A percentile compares a stretch with the other conserved stretches of the same genome.
Conservation (phyloP, 1,140 invertebrate genomes). For the Aphaenogaster rudis region DNA sequence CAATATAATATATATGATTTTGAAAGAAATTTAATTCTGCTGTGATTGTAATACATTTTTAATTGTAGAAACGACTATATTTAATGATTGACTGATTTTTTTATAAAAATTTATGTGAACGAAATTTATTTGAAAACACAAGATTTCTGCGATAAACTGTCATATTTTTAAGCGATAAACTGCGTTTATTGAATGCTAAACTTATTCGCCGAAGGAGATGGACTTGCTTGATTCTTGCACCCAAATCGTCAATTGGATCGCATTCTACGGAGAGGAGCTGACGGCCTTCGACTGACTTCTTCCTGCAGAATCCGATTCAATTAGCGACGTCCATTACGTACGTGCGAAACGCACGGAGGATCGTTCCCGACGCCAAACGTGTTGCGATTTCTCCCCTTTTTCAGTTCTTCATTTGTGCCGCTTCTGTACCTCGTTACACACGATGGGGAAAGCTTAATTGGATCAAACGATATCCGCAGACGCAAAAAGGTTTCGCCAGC, state of each 20-base stretch:
- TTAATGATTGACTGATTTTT: neutral
- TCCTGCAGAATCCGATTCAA: constrained; percentile 30
- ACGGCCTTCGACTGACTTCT: constrained; percentile 20
- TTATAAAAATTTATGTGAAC: neutral
- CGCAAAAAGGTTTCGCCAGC: constrained; percentile 55
- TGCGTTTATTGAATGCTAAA: neutral
- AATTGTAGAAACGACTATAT: neutral
- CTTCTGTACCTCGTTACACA: constrained; percentile 11
- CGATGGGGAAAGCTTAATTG: constrained; percentile 57
- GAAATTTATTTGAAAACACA: neutral
- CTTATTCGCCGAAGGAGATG: neutral
- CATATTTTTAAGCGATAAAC: neutral
- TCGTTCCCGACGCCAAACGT: constrained; percentile 28
- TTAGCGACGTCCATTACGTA: constrained; percentile 25
- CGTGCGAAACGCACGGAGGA: constrained; percentile 41
- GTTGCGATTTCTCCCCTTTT: constrained; percentile 51
- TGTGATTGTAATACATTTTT: neutral
- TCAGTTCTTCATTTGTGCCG: constrained; percentile 16
- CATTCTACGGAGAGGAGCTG: constrained; percentile 15
- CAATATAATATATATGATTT: neutral
- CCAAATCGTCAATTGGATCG: constrained; percentile 18
- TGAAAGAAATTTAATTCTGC: neutral
- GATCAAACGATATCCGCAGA: constrained; percentile 53
- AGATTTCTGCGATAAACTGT: neutral
- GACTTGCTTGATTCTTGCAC: neutral